Conservation (phyloP, 2,113 vertebrate species). For the Leucosticte australis region DNA sequence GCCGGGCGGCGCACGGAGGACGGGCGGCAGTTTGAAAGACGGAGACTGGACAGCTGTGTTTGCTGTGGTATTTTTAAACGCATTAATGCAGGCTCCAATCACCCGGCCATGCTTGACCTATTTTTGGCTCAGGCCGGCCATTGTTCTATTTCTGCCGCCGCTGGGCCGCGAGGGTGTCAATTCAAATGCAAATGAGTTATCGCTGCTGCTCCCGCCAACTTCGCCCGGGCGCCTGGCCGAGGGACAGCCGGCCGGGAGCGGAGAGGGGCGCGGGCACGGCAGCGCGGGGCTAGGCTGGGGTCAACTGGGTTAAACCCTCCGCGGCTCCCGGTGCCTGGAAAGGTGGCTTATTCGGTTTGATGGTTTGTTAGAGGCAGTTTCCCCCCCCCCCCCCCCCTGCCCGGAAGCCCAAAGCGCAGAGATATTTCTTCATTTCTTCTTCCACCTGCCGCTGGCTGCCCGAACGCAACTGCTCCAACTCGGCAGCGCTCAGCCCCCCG, state of each 20-base stretch:
- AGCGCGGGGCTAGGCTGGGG: background rate
- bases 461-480: constrained; percentile 12
- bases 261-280: background rate
- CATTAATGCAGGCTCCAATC: constrained; percentile 99
- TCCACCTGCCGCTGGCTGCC: constrained; percentile 75
- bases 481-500: constrained; percentile 12
- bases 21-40: constrained; percentile 80
- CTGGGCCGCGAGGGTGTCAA: constrained; percentile 95
- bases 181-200: constrained; percentile 98
- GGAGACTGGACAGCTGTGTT: constrained; percentile 97
- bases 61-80: constrained; percentile 99
- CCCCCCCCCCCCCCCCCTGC: background rate
- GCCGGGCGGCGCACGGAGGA: constrained; percentile 60
- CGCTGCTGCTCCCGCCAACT: constrained; percentile 78
- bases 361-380: constrained; percentile 34
- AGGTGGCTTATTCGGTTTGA: constrained; percentile 48
- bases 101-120: constrained; percentile 96
- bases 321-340: constrained; percentile 14
- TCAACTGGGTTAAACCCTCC: background rate
- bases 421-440: constrained; percentile 60
- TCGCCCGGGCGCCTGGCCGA: constrained; percentile 33
- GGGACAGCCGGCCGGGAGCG: constrained; percentile 41
- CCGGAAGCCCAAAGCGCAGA: constrained; percentile 55
- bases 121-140: constrained; percentile 98
- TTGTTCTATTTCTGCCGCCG: constrained; percentile 99